phyloP scores from a whole-genome alignment of 2,113 vertebrate genomes.

The Burhinus oedicnemus region DNA sequence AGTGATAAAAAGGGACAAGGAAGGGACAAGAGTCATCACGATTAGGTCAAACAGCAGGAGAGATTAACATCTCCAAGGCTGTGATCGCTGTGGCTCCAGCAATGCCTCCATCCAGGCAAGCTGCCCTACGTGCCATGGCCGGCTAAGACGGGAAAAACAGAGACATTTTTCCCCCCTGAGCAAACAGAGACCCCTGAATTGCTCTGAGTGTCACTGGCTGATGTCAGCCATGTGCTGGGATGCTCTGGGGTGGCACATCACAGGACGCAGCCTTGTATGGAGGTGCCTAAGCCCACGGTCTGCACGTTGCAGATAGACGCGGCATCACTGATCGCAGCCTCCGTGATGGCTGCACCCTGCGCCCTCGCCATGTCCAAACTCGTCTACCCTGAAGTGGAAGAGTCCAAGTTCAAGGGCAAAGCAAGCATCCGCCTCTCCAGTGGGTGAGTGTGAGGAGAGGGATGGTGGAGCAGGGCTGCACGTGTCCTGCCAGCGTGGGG shows the following conservation, averaged over 20 bases:
- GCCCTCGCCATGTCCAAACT: slow-evolving; percentile 92
- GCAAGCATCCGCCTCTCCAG: slow-evolving; percentile 65
- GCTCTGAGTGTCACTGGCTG: accelerated
- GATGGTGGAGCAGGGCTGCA: not conserved
- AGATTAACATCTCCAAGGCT: not conserved
- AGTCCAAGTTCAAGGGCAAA: slow-evolving; percentile 80
- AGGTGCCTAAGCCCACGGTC: not conserved
- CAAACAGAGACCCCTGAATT: not conserved
- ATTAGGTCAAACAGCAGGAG: not conserved
- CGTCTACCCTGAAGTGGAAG: slow-evolving; percentile 89
- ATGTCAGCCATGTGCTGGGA: not conserved
- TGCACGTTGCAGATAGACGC: slow-evolving; percentile 84
- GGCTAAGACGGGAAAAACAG: not conserved
- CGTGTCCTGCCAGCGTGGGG: accelerated
- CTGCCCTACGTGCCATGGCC: accelerated
- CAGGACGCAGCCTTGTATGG: accelerated
- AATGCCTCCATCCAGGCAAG: not conserved
- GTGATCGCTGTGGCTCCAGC: accelerated
- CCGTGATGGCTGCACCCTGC: slow-evolving; percentile 95
- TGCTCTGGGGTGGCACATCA: not conserved
- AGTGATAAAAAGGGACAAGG: not conserved
- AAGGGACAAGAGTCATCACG: not conserved
- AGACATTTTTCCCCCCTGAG: not conserved
- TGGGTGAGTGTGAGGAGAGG: slow-evolving; percentile 57
- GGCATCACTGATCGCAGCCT: slow-evolving; percentile 87